These are phyloP conservation scores for Sitta carolinensis DNA, from an alignment of 2,797 vertebrate species.

Conservation along the genomic window DNA sequence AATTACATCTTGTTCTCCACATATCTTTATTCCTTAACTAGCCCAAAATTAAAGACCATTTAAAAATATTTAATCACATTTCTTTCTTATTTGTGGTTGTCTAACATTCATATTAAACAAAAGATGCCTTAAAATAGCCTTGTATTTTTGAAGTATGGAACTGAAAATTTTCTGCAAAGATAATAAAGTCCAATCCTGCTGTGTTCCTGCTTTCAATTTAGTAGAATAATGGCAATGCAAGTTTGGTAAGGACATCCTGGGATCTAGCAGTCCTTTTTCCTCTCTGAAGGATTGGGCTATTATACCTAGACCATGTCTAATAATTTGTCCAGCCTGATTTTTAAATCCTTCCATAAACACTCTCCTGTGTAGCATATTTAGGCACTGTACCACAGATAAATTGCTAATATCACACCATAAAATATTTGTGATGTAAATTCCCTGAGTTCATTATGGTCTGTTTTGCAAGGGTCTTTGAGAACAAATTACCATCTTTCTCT, in stretches of 20 bases:
- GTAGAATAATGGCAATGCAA: slow-evolving; percentile 2
- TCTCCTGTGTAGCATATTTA: neutral
- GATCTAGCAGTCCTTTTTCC: neutral
- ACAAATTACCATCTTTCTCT: neutral
- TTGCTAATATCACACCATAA: neutral
- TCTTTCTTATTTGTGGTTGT: neutral
- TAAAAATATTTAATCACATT: neutral
- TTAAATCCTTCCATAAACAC: neutral
- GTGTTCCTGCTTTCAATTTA: slow-evolving; percentile 9
- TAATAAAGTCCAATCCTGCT: neutral
- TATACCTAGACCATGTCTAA: neutral
- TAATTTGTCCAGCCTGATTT: neutral
- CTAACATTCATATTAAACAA: neutral
- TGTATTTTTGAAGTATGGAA: neutral
- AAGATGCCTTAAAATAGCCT: neutral
- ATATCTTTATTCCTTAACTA: neutral
- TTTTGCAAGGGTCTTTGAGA: neutral
- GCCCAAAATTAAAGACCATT: neutral
- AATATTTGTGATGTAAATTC: neutral
- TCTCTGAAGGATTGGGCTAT: neutral
- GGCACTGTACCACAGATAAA: neutral
- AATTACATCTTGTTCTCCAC: neutral
- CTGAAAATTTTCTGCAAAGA: neutral
- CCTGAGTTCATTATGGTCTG: neutral
- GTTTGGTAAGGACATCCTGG: neutral